Conservation (phyloP, 1,140 invertebrate genomes). For the Polypedilum pembai region DNA sequence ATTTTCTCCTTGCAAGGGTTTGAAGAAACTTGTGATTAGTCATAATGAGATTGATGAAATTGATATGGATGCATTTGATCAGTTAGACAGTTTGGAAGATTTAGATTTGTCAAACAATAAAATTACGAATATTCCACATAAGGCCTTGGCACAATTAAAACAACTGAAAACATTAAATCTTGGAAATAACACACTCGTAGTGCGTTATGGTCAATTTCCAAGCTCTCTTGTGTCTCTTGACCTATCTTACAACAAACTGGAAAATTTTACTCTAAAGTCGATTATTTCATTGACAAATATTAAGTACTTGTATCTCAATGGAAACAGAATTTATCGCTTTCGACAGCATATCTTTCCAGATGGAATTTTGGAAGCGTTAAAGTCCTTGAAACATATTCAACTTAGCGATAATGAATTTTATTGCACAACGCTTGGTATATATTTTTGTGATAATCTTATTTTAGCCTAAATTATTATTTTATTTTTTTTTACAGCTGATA, state of each 20-base stretch:
- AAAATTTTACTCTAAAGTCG: constrained; percentile 12
- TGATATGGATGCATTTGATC: constrained; percentile 13
- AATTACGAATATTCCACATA: not conserved
- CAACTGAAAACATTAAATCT: not conserved
- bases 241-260: not conserved
- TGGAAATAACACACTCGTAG: not conserved
- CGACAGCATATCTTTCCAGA: constrained; percentile 2
- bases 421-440: constrained; percentile 15
- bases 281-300: not conserved
- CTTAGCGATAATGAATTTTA: constrained; percentile 20
- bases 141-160: not conserved
- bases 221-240: not conserved
- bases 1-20: not conserved
- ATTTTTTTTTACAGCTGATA: constrained; percentile 2
- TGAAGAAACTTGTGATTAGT: not conserved
- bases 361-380: not conserved
- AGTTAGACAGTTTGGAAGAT: not conserved
- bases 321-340: constrained; percentile 14
- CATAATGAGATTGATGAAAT: constrained; percentile 14
- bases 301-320: constrained; percentile 1
- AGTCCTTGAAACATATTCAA: constrained; percentile 23
- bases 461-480: not conserved
- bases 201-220: not conserved
- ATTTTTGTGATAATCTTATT: not conserved
- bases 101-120: constrained; percentile 13